Evolutionary conservation across 2,113 vertebrate genomes (phyloP), one percentile per base, ranked within the genome.

Genomic region (Octodon degus): DNA sequence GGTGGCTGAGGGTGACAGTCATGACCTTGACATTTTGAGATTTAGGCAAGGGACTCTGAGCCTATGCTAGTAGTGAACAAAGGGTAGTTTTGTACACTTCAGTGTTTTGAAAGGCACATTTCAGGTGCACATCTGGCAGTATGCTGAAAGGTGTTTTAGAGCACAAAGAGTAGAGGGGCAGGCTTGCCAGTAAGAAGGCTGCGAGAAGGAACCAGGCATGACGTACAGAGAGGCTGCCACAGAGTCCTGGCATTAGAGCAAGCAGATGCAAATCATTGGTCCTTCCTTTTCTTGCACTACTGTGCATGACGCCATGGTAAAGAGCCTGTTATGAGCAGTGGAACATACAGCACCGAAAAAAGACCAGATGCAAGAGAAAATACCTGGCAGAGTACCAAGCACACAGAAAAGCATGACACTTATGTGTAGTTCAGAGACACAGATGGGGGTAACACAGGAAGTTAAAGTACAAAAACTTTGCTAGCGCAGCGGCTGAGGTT

Each of bases 401-500:
- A 43, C 32, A 86, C 34, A 43, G 50, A 27, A 25, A 80, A 50
- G 5, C 24, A 16, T 8, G 25, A 19, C 34, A 10, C 47, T 87
- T 58, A 10, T 3, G 1, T 7, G 2, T 1, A 11, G 20, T 43
- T 58, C 19, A 20, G 82, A 80, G 68, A 55, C 13, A 32, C 1
- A 0, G 0, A 0, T 1, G 0, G 63, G 60, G 25, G 22, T 27
- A 30, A 27, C 16, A 7, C 1, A 3, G 24, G 0, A 47, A 1
- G 11, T 14, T 1, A 25, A 76, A 30, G 4, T 0, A 50, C 43
- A 68, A 24, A 76, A 50, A 12, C 50, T 50, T 50, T 50, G 11
- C 50, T 50, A 50, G 50, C 50, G 11, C 9, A 11, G 50, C 1
- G 50, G 4, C 50, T 12, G 11, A 9, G 50, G 50, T 50, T 50